A percentile compares a stretch with the other conserved stretches of the same genome.
These are phyloP conservation scores for Noctilio leporinus DNA, from an alignment of 2,113 vertebrate genomes.

Conservation along the genomic window DNA sequence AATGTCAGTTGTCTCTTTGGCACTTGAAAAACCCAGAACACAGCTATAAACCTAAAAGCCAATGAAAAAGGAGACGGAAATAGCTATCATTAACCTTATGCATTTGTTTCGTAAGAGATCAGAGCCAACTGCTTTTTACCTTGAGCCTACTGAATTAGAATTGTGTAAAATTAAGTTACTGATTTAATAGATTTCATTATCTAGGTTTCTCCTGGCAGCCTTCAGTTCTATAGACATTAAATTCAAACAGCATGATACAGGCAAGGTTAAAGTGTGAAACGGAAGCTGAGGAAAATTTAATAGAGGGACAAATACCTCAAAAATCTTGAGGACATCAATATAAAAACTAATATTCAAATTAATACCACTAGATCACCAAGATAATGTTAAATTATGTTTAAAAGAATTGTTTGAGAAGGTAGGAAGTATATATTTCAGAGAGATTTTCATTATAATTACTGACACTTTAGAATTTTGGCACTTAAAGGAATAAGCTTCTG, in stretches of 20 bases:
- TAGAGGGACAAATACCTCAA: background rate
- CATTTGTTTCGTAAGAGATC: conserved; percentile 7
- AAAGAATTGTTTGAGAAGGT: conserved; percentile 17
- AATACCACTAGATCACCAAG: background rate
- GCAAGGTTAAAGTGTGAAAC: conserved; percentile 15
- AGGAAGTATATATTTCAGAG: background rate
- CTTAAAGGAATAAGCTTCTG: background rate
- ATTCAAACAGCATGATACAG: background rate
- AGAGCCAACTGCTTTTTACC: conserved; percentile 39
- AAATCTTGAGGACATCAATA: background rate
- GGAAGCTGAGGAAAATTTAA: conserved; percentile 21
- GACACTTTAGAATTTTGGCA: conserved; percentile 4
- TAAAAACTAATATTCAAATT: background rate
- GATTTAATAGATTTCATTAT: conserved; percentile 49
- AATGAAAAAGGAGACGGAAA: background rate
- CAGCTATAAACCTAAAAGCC: background rate
- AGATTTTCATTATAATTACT: background rate
- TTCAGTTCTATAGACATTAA: conserved; percentile 29
- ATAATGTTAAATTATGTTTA: conserved; percentile 27
- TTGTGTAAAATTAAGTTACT: conserved; percentile 57
- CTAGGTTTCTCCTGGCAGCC: conserved; percentile 41
- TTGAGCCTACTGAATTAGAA: conserved; percentile 44
- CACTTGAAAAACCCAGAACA: background rate
- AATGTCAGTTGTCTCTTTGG: background rate
- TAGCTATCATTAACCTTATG: background rate